A percentile compares a stretch with the other conserved stretches of the same genome.
Conservation (phyloP, 2,113 vertebrate species). For the Oenanthe oenanthe region DNA sequence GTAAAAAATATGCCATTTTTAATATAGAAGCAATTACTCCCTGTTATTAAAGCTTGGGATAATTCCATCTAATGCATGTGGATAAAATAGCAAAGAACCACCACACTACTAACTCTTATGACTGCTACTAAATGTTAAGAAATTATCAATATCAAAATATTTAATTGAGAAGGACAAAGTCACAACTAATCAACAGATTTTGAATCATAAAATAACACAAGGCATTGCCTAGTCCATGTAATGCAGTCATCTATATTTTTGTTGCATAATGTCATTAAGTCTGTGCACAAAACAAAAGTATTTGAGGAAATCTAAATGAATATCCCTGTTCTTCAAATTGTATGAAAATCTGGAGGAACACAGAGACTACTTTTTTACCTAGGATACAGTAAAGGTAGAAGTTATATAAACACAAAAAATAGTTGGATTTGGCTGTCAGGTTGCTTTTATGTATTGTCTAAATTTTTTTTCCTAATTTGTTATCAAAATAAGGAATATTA, state of each 20-base stretch:
- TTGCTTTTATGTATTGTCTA: background rate
- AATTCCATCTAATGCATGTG: background rate
- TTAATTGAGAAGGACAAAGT: background rate
- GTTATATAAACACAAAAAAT: background rate
- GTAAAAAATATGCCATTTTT: background rate
- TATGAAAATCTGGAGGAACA: background rate
- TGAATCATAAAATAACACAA: background rate
- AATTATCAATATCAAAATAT: background rate
- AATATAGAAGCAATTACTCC: background rate
- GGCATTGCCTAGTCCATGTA: background rate
- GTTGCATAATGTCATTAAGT: background rate
- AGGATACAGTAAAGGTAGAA: background rate
- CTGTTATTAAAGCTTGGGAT: background rate
- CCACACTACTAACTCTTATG: background rate
- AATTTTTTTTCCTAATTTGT: background rate
- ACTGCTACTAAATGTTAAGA: background rate
- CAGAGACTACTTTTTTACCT: background rate
- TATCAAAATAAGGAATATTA: background rate
- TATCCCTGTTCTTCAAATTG: background rate
- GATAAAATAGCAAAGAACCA: background rate
- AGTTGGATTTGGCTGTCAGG: fast-evolving
- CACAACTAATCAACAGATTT: background rate
- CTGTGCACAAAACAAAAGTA: background rate
- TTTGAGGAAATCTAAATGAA: background rate
- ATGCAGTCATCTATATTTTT: background rate